Conservation (phyloP, 2,113 vertebrate genomes). For the Tichodroma muraria region DNA sequence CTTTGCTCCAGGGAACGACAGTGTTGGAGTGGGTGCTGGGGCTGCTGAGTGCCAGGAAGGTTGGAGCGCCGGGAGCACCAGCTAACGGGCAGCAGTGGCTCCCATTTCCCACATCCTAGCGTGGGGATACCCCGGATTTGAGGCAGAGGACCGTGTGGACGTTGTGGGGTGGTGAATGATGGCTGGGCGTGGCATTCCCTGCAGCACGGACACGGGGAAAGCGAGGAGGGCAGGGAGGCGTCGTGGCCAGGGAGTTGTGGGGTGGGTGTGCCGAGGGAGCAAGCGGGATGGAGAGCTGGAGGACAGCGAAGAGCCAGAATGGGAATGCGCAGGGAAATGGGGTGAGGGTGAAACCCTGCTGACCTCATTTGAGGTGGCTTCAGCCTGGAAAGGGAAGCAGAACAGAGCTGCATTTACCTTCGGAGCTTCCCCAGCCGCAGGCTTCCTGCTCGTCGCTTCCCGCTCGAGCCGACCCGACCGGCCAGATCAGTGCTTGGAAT, state of each 20-base stretch:
- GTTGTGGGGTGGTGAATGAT: fast-evolving
- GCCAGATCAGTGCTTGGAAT: background rate
- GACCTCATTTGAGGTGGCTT: background rate
- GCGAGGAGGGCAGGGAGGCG: background rate
- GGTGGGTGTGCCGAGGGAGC: background rate
- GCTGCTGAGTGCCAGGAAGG: background rate
- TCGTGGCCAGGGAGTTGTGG: background rate
- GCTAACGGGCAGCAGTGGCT: background rate
- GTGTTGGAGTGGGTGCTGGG: fast-evolving
- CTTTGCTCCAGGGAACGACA: background rate
- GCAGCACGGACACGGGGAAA: background rate
- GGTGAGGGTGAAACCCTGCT: background rate
- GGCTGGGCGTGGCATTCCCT: background rate
- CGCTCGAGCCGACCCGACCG: background rate
- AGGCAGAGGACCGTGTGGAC: fast-evolving
- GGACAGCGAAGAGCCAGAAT: background rate
- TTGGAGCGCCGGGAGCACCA: background rate
- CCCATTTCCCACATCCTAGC: fast-evolving
- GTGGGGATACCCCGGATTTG: background rate
- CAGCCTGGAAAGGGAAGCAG: background rate
- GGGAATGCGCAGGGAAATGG: background rate
- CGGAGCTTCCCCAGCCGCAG: background rate
- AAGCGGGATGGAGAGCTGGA: background rate
- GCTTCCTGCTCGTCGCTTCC: background rate
- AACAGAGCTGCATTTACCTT: constrained; percentile 13